These are phyloP conservation scores for Uropsilus gracilis DNA, from an alignment of 2,113 vertebrate species.

Conservation along the genomic window DNA sequence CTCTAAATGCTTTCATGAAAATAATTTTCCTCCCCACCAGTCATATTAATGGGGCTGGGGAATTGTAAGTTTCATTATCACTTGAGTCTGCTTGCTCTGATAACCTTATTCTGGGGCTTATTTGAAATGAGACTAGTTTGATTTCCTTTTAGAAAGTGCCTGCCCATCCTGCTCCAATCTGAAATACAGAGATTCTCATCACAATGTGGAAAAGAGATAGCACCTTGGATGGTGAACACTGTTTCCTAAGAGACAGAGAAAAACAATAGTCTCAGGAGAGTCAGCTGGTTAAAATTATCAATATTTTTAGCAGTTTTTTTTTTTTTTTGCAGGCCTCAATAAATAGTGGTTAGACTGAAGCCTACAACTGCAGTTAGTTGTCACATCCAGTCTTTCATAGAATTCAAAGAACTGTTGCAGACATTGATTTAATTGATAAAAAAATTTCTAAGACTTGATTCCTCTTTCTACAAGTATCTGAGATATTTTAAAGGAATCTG, in stretches of 20 bases:
- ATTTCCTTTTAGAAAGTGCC: constrained; percentile 56
- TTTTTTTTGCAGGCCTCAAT: background rate
- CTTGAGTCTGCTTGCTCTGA: constrained; percentile 64
- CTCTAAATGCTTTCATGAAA: constrained; percentile 56
- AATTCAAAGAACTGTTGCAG: background rate
- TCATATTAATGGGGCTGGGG: background rate
- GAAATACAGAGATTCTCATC: constrained; percentile 72
- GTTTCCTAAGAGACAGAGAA: constrained; percentile 23
- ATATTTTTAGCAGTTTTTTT: background rate
- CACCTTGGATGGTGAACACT: constrained; percentile 30
- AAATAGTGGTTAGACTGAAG: constrained; percentile 1
- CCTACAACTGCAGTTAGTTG: background rate
- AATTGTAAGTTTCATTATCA: constrained; percentile 60
- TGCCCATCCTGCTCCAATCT: constrained; percentile 61
- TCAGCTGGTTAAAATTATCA: background rate
- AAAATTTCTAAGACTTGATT: background rate
- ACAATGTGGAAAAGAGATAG: constrained; percentile 26
- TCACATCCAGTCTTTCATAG: constrained; percentile 7
- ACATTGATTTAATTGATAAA: constrained; percentile 48
- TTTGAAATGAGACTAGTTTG: constrained; percentile 64
- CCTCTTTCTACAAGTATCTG: background rate
- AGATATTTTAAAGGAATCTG: constrained; percentile 43
- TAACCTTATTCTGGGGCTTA: constrained; percentile 76
- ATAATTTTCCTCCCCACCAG: constrained; percentile 47
- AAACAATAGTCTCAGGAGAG: background rate